A percentile compares a stretch with the other conserved stretches of the same genome.
These are phyloP conservation scores for Enteromius afrohamiltoni DNA, from an alignment of 2,797 vertebrate species.

Conservation along the genomic window DNA sequence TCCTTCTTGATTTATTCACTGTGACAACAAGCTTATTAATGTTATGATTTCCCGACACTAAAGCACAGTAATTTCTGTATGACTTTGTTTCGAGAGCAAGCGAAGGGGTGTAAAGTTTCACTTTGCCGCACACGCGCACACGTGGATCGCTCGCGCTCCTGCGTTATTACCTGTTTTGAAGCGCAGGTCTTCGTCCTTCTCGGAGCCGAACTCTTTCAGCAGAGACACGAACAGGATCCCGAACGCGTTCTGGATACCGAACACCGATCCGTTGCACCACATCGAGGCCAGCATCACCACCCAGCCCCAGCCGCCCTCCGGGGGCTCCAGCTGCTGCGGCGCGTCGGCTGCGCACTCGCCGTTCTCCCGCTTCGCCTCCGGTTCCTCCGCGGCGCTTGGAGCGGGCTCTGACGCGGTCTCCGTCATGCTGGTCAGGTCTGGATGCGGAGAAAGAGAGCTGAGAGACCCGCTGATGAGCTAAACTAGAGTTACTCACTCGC, in stretches of 20 bases:
- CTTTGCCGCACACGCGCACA: not conserved
- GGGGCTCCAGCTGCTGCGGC: slow-evolving; percentile 73
- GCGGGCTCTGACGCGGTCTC: not conserved
- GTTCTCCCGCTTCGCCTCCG: slow-evolving; percentile 56
- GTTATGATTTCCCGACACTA: not conserved
- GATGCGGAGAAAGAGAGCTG: slow-evolving; percentile 25
- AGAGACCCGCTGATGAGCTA: not conserved
- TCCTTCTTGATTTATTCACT: too few species aligned
- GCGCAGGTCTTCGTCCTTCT: slow-evolving; percentile 76
- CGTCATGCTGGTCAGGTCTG: slow-evolving; percentile 57
- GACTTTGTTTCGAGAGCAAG: not conserved
- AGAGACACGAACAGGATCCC: slow-evolving; percentile 88
- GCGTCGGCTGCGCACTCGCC: slow-evolving; percentile 9
- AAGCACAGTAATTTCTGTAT: not conserved
- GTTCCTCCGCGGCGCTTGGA: slow-evolving; percentile 2
- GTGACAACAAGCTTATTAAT: not conserved
- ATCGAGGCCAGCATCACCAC: slow-evolving; percentile 94
- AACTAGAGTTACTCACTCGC: not conserved
- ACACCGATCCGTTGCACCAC: slow-evolving; percentile 98
- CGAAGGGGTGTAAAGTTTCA: not conserved
- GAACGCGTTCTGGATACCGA: slow-evolving; percentile 96
- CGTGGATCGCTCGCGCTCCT: not conserved
- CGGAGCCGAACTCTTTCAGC: slow-evolving; percentile 81
- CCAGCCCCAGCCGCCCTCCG: slow-evolving; percentile 98
- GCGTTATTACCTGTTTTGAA: slow-evolving; percentile 85